Base-by-base conservation (phyloP, 2,888 invertebrate species). In the Trichopoda pennipes region DNA sequence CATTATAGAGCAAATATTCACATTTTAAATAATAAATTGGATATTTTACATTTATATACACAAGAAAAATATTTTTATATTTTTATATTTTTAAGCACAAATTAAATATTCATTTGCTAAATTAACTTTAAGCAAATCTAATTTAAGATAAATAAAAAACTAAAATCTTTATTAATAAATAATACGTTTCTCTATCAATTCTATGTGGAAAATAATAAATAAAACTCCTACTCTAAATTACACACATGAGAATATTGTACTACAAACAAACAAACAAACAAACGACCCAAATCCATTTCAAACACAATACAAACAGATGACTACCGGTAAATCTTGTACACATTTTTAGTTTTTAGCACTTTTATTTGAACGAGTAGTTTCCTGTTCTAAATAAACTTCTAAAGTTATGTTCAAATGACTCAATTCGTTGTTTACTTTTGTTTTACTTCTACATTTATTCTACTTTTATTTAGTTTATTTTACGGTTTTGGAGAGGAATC, bases 221-320 rank as follows among this genome's bases (percentile, higher is more conserved):
- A 12, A 38, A 38, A 8, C 12, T 38, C 2, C 2, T 38, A 12
- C 12, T 38, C 12, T 12, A 12, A 38, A 44, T 44, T 44, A 44
- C 16, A 44, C 42, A 44, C 16, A 6, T n/a, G 74, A 17, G 53
- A 60, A 76, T 53, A 60, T 60, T 42, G 53, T 21, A 32, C 12
- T 2, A 51, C 6, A 66, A 75, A n/a, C n/a, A 28, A 51, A 42
- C 32, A 68, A 51, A 44, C 19, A 32, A 14, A 58, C 38, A 12
- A 42, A 42, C 17, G 19, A 4, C 16, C 10, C 6, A 49, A 47
- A 21, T 42, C 14, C 10, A 53, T 51, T 53, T 66, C 14, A 64
- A 66, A 49, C n/a, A 55, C 44, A 55, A 55, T 63, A 35, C 49
- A 66, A 66, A 28, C 42, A 64, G 44, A 63, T 23, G 55, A 73